Base-by-base conservation (phyloP, 2,113 vertebrate genomes). In the Uria aalge region DNA sequence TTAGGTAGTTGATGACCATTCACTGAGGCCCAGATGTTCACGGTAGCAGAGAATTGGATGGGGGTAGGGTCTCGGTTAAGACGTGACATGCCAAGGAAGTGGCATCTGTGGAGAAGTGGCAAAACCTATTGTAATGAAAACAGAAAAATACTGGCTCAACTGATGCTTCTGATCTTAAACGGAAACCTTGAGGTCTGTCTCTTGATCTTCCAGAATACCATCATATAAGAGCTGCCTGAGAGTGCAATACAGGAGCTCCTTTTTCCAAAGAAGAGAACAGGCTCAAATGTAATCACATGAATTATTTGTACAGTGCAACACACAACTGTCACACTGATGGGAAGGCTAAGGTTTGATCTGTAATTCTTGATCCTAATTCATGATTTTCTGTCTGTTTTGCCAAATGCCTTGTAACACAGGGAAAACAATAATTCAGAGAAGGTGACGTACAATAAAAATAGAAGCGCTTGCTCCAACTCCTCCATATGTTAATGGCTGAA, bases 401-500 rank as follows among this genome's bases (percentile, higher is more conserved):
- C 80, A 85, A 79, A 85, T 88, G 69, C 48, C 24, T 92, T 52
- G 68, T 76, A 82, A 90, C 23, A 45, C 48, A 30, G 62, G 64
- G 80, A 82, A 91, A 69, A 83, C 2, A 41, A 12, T 66, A 91
- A 47, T 36, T 96, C 15, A 3, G 71, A 62, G 78, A 87, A 92
- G 81, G 53, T 68, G 73, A n/a, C 34, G 30, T 45, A 2, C 41
- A 83, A 79, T 92, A 85, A 96, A 97, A 95, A 94, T 73, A 94
- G 84, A 89, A 94, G n/a, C 0, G 1, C 26, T 92, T 64, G 56
- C 62, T 94, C 73, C 57, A 76, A 4, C 56, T 85, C 34, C 62
- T 93, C 87, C 81, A 12, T 91, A 85, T 85, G 79, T 76, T 94
- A 88, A 85, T 66, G 59, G 73, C 71, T 96, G 91, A 59, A 74